These are phyloP conservation scores for Bugulina stolonifera DNA, from an alignment of 2,888 invertebrate genomes.

Conservation along the genomic window DNA sequence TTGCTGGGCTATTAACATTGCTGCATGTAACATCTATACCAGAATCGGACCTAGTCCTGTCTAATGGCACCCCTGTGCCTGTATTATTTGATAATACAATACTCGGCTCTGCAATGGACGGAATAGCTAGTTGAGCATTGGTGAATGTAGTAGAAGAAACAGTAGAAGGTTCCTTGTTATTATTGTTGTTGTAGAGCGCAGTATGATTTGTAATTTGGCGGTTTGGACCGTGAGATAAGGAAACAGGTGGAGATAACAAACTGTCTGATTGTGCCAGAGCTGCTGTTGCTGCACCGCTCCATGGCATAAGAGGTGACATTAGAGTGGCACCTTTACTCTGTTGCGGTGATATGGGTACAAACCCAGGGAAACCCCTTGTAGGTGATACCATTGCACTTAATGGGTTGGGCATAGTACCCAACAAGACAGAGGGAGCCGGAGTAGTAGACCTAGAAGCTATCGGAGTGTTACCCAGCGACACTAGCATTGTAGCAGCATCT, in stretches of 20 bases:
- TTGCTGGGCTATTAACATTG: neutral
- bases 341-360: conserved; percentile 26
- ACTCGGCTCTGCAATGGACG: conserved; percentile 15
- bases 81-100: neutral
- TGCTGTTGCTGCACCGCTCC: neutral
- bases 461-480: conserved; percentile 72
- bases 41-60: neutral
- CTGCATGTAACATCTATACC: conserved; percentile 19
- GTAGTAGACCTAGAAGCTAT: neutral
- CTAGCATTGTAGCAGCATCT: conserved; percentile 92
- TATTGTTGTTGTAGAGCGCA: neutral
- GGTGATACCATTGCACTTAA: conserved; percentile 16
- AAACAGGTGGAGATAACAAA: neutral
- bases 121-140: conserved; percentile 25
- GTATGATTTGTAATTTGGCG: neutral
- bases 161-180: neutral
- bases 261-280: neutral
- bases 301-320: neutral
- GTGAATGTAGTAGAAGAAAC: conserved; percentile 23
- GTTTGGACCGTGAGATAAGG: neutral
- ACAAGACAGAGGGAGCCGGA: conserved; percentile 1
- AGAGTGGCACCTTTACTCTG: neutral
- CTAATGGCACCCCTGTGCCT: neutral
- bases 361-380: conserved; percentile 21
- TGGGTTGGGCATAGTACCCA: neutral